A percentile compares a stretch with the other conserved stretches of the same genome.
These are phyloP conservation scores for Monochamus alternatus DNA, from an alignment of 2,888 invertebrate species.

Conservation along the genomic window DNA sequence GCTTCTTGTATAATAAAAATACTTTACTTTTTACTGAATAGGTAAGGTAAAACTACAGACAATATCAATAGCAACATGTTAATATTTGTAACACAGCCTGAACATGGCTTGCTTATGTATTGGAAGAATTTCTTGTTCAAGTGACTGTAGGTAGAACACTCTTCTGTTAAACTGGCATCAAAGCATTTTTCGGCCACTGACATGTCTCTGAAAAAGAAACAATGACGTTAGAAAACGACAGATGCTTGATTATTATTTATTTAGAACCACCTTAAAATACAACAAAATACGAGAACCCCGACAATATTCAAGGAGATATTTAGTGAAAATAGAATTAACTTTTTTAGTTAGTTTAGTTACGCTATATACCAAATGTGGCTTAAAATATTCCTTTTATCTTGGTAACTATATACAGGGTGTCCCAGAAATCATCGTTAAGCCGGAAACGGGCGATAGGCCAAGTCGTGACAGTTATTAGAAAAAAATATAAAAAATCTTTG, in stretches of 20 bases:
- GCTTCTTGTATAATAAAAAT: neutral
- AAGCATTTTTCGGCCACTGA: conserved; percentile 44
- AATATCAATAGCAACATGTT: conserved; percentile 39
- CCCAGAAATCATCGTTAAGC: too few species aligned
- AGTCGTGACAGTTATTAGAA: too few species aligned
- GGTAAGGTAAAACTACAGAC: conserved; percentile 39
- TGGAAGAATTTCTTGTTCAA: conserved; percentile 46
- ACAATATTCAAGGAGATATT: too few species aligned
- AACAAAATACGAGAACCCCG: too few species aligned
- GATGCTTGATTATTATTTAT: neutral
- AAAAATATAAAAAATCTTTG: too few species aligned
- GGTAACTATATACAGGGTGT: too few species aligned
- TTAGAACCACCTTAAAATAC: too few species aligned
- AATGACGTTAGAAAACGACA: neutral
- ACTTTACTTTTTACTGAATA: conserved; percentile 24
- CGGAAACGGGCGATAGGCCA: too few species aligned
- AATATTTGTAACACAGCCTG: conserved; percentile 38
- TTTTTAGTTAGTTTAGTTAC: too few species aligned
- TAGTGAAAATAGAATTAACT: too few species aligned
- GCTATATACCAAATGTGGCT: too few species aligned
- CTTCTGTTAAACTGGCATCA: conserved; percentile 18
- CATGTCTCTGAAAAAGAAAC: conserved; percentile 42
- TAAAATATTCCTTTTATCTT: too few species aligned
- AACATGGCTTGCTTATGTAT: conserved; percentile 48
- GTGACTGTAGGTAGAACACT: conserved; percentile 45